Base-by-base conservation (phyloP, 1,140 invertebrate genomes). In the Pseudoatta argentina region DNA sequence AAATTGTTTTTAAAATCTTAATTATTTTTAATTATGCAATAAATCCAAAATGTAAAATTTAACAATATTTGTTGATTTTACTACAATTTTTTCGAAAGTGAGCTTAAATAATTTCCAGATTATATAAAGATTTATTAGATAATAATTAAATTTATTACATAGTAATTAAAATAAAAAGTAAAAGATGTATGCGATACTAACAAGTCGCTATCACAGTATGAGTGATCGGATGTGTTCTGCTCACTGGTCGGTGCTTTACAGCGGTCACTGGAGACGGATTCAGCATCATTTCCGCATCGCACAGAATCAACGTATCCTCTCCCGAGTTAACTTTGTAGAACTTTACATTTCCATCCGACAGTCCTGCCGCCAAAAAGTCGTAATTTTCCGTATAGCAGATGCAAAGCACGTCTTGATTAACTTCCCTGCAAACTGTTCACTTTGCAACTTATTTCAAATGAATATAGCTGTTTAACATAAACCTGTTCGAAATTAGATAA, bases 361-460 rank as follows among this genome's bases (percentile, higher is more conserved):
- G 95, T 61, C 96, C 96, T 48, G 95, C 95, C 59, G 95, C 96
- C 79, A 97, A 89, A 79, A 95, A 95, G 73, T 96, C 96, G 67
- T 92, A 94, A 76, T 95, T 95, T 93, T 96, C 96, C 21, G 96
- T 96, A 89, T 96, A 97, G 94, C 96, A 96, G 78, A 96, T 93
- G 88, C 96, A 96, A 87, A 96, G 94, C 78, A 96, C 94, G 63
- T 96, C 95, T 67, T 95, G 95, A 83, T 93, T 95, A 64, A 93
- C 94, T 82, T 96, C 95, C 72, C 96, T 96, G 27, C 48, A 91
- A 85, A 92, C 72, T 63, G 59, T 63, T 61, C 18, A 53, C 57
- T 73, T 73, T 51, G 79, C 59, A 48, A 71, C 16, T 61, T 53
- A 86, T 53, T 79, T 79, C 27, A 14, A 67, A 79, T 48, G 6